Base-by-base conservation (phyloP, 1,140 invertebrate species). In the Tetramorium alpestre region DNA sequence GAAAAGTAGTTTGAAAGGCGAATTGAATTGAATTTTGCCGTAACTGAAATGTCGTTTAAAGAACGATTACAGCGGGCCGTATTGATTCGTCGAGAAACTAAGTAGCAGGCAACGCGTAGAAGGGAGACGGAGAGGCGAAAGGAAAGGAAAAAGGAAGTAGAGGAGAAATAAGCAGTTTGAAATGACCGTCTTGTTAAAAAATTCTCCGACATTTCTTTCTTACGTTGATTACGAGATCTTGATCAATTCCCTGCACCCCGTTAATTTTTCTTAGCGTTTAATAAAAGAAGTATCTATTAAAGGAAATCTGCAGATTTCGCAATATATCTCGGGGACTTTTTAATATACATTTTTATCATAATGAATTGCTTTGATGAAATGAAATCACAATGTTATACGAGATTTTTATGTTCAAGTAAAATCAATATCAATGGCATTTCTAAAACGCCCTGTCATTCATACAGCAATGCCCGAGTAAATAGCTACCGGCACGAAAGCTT, bases 1-100 rank as follows among this genome's bases (percentile, higher is more conserved):
- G 81, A 69, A 69, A 62, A 81, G 81, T 18, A 85, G 28, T 76
- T 85, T 75, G 78, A 73, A 54, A 85, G 86, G 72, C 77, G 87
- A 89, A 89, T 89, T 89, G 70, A 89, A 89, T 89, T 89, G 62
- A 80, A 80, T 47, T 89, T 73, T 3, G 11, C 38, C 62, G 33
- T 60, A 89, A 76, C 60, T 75, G 67, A 86, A 69, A 70, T 49
- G 62, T 87, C 87, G 70, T 82, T 89, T 86, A 33, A 67, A 89
- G 84, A 87, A 72, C 28, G 51, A 49, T 75, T 58, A 65, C 56
- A 47, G 51, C 47, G 38, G 49, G 58, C 28, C 58, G n/a, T 13
- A 65, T 80, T 69, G 62, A 64, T 41, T 58, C 56, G 22, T 41
- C 56, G 41, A 38, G 41, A n/a, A n/a, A 64, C 56, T 64, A 49